Base-by-base conservation (phyloP, 2,888 invertebrate genomes). In the Crematogaster levior region DNA sequence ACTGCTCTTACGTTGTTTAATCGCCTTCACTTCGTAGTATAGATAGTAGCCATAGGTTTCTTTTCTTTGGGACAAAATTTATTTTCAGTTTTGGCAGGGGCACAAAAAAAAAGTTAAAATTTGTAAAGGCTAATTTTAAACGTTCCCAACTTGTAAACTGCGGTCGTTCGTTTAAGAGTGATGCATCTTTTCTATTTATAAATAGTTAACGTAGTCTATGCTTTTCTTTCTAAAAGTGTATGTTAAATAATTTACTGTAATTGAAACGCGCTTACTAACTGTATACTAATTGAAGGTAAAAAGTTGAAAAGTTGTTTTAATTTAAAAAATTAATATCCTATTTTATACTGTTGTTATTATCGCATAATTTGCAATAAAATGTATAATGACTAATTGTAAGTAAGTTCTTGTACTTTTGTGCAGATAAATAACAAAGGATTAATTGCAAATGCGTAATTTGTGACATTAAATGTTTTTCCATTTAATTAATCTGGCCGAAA, bases 61-160 rank as follows among this genome's bases (percentile, higher is more conserved):
- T n/a, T n/a, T 88, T 82, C 84, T 7, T 81, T 24, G n/a, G 43
- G 60, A 30, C 34, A 40, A 80, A 9, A 6, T 24, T 24, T 30
- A 34, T 24, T 7, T 21, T 43, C 6, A 7, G 7, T 48, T 65
- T 72, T 40, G 27, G 24, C 7, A 2, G 15, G 15, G 4, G n/a
- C n/a, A 9, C n/a, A n/a, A n/a, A 51, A 30, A 9, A 27, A 51
- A 43, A 51, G 9, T 2, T 9, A 51, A 18, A 18, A 48, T 4
- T 3, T 48, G 46, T 6, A 18, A 51, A n/a, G 27, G 15, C 10
- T n/a, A 18, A 10, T 74, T 73, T 61, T 1, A 58, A 72, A 24
- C n/a, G 9, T 61, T 74, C 37, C n/a, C 24, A 1, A 5, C 4
- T 43, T 15, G 27, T 34, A 24, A 74, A 61, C 9, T 1, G 3